Evolutionary conservation across 1,140 invertebrate species (phyloP), one percentile per base, ranked within the genome.

Genomic region (Argopecten irradians): DNA sequence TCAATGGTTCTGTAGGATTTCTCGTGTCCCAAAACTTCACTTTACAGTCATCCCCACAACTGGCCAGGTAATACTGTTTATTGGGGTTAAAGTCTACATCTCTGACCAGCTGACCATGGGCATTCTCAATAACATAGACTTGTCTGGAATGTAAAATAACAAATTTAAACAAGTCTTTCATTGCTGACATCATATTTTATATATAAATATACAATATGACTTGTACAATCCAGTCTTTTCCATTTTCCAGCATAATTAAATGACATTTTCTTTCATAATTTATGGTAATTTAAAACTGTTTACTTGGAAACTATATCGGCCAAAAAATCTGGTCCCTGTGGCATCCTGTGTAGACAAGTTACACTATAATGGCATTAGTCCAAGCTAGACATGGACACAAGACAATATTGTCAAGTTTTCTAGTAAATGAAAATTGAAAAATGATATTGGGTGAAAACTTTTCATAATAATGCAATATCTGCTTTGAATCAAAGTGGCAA

Each of bases 81-180:
- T 99, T 99, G 28, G 98, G 98, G 96, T 99, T 99, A 93, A 99
- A 99, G 96, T 99, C 99, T 28, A 99, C 93, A 95, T 99, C 98
- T 90, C 98, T 96, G 5, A 98, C 97, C 82, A 98, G 96, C 95
- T 99, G 98, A 14, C 97, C 97, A 96, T 99, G 98, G 13, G 98
- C 97, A 91, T 97, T 97, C 89, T 98, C 97, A 92, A 99, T 98
- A 86, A 95, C 96, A 98, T 98, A 99, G 0, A 97, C 97, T 82
- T 97, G 97, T 93, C 97, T 97, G 88, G 96, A 92, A 91, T 84
- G 43, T 39, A 83, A 34, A 46, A 86, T 34, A 28, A 85, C 35
- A 85, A 16, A 85, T 33, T 39, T 36, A 34, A 34, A 22, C 28
- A 8, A 36, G 32, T n/a, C 3, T 9, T n/a, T 85, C 32, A 8